Evolutionary conservation across 2,797 vertebrate species (phyloP).

Genomic region (Sandelia bainsii): DNA sequence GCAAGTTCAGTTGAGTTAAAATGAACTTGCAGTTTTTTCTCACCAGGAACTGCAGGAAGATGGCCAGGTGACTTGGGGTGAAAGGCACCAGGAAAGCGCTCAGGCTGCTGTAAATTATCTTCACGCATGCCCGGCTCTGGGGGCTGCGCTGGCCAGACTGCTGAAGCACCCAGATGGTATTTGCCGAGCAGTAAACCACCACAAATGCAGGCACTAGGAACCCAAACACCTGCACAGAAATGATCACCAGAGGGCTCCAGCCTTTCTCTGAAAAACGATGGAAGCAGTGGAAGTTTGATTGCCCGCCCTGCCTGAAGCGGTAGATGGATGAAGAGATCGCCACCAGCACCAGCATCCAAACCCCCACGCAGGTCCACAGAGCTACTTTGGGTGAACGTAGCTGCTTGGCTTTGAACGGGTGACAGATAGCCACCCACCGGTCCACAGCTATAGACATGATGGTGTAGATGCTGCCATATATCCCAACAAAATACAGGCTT

Average conservation of each 20-base stretch:
- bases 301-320: conserved; percentile 48
- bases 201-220: conserved; percentile 86
- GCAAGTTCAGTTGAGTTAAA: not conserved
- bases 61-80: conserved; percentile 88
- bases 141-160: conserved; percentile 50
- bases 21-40: conserved; percentile 30
- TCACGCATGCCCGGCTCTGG: conserved; percentile 76
- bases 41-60: conserved; percentile 91
- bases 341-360: conserved; percentile 84
- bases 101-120: conserved; percentile 88
- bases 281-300: conserved; percentile 80
- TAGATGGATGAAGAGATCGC: conserved; percentile 78
- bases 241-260: conserved; percentile 83
- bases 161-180: conserved; percentile 82
- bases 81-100: conserved; percentile 91
- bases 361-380: conserved; percentile 70
- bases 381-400: conserved; percentile 85
- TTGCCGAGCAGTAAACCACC: conserved; percentile 85
- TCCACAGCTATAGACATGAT: conserved; percentile 91
- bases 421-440: conserved; percentile 88
- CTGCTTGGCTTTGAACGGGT: conserved; percentile 82
- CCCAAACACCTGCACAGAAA: conserved; percentile 87
- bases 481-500: conserved; percentile 90
- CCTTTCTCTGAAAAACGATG: conserved; percentile 79
- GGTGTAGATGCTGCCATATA: conserved; percentile 91